Evolutionary conservation across 2,797 vertebrate genomes (phyloP).

Genomic region (Denticeps clupeoides): DNA sequence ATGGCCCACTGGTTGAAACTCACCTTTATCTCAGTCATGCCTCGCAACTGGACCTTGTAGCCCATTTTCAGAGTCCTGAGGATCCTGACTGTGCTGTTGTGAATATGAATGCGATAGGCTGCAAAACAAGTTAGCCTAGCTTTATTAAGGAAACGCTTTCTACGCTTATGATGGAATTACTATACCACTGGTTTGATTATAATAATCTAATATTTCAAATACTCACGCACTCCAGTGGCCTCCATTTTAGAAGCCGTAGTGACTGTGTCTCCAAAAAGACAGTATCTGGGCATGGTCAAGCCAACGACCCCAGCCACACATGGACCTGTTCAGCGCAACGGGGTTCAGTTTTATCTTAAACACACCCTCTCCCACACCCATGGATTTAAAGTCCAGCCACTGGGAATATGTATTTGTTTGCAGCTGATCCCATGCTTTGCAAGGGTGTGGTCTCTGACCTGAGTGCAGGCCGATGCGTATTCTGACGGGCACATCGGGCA

Average conservation of each 20-base stretch:
- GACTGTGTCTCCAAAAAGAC: constrained; percentile 67
- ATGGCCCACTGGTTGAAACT: not conserved
- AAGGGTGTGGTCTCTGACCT: constrained; percentile 52
- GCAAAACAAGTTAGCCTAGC: not conserved
- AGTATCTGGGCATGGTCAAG: constrained; percentile 69
- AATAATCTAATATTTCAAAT: too few relatives aligned
- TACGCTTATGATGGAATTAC: too few relatives aligned
- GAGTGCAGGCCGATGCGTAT: constrained; percentile 79
- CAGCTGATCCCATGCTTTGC: not conserved
- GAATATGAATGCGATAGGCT: constrained; percentile 84
- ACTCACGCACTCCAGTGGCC: constrained; percentile 61
- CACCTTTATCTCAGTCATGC: constrained; percentile 74
- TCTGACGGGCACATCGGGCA: constrained; percentile 75
- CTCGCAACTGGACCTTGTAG: constrained; percentile 70
- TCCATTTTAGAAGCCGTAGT: constrained; percentile 67
- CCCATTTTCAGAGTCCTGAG: constrained; percentile 65
- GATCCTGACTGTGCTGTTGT: constrained; percentile 69
- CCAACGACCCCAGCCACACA: constrained; percentile 66
- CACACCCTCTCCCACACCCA: constrained; percentile 5
- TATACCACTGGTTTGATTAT: too few relatives aligned
- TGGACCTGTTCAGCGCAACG: constrained; percentile 40
- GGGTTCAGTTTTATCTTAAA: constrained; percentile 2
- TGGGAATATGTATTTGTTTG: not conserved
- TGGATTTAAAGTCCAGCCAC: not conserved
- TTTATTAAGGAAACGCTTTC: too few relatives aligned